Evolutionary conservation across 2,888 invertebrate genomes (phyloP).

Genomic region (Lordiphosa andalusiaca): DNA sequence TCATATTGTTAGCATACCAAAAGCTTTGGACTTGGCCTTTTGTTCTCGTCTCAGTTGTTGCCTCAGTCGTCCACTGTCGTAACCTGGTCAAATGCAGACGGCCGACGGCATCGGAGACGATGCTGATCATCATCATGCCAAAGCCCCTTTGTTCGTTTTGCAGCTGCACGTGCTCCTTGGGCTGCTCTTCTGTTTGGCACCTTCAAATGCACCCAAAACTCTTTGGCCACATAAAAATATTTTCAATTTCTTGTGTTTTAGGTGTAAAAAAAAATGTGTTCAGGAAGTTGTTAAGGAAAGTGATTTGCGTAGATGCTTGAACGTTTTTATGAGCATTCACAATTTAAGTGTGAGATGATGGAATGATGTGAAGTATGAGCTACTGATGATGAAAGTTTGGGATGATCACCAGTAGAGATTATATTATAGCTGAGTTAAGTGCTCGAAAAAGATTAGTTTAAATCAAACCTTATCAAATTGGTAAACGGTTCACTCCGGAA

Average conservation of each 20-base stretch:
- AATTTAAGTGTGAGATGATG: too few relatives aligned
- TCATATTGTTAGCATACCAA: conserved; percentile 66
- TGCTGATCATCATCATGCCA: neutral
- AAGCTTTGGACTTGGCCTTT: conserved; percentile 31
- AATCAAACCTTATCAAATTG: too few relatives aligned
- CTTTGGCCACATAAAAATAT: conserved; percentile 7
- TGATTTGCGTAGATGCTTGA: too few relatives aligned
- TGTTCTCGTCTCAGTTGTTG: conserved; percentile 15
- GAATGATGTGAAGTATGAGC: too few relatives aligned
- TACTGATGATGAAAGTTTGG: too few relatives aligned
- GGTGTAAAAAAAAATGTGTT: conserved; percentile 3
- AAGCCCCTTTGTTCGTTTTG: conserved; percentile 25
- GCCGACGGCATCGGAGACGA: conserved; percentile 8
- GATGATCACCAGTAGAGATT: too few relatives aligned
- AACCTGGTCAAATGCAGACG: conserved; percentile 5
- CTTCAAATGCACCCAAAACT: neutral
- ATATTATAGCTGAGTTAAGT: too few relatives aligned
- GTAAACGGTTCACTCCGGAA: too few relatives aligned
- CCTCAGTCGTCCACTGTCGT: too few relatives aligned
- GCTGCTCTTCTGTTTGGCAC: neutral
- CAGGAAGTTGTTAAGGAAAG: too few relatives aligned
- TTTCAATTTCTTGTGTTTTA: conserved; percentile 12
- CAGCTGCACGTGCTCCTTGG: conserved; percentile 36
- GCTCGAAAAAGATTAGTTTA: too few relatives aligned
- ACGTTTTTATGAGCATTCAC: too few relatives aligned